phyloP scores from a whole-genome alignment of 1,140 invertebrate species.

The Solen grandis region DNA sequence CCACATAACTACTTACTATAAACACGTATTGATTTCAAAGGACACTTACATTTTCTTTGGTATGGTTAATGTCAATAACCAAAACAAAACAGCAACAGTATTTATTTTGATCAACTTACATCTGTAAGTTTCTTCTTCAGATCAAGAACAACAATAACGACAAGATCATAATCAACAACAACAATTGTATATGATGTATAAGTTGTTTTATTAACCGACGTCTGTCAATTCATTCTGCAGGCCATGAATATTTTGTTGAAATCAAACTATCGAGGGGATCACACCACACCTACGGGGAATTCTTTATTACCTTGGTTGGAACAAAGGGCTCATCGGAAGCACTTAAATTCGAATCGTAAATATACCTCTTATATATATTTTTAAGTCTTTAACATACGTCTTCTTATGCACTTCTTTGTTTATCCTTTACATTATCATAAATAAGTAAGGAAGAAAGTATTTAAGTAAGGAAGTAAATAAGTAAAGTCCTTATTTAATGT shows the following conservation, averaged over 20 bases:
- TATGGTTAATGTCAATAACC: neutral
- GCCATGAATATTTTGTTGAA: slow-evolving; percentile 65
- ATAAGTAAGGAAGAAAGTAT: too few relatives aligned
- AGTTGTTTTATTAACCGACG: neutral
- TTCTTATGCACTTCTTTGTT: too few relatives aligned
- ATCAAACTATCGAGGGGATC: slow-evolving; percentile 45
- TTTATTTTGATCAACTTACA: neutral
- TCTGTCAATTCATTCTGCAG: slow-evolving; percentile 15
- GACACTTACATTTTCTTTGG: neutral
- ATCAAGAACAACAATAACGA: neutral
- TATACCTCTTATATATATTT: too few relatives aligned
- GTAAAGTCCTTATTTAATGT: too few relatives aligned
- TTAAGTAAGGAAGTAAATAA: too few relatives aligned
- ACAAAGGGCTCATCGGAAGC: slow-evolving; percentile 48
- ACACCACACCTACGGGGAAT: slow-evolving; percentile 51
- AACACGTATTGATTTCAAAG: too few relatives aligned
- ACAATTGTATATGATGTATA: neutral
- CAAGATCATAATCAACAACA: neutral
- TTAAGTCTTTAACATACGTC: too few relatives aligned
- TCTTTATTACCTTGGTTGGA: slow-evolving; percentile 60
- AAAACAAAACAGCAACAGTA: neutral
- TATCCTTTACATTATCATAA: too few relatives aligned
- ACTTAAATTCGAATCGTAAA: slow-evolving; percentile 62
- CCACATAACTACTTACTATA: too few relatives aligned
- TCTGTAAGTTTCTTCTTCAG: neutral